phyloP scores from a whole-genome alignment of 2,113 vertebrate species.

The Anhinga rufa region DNA sequence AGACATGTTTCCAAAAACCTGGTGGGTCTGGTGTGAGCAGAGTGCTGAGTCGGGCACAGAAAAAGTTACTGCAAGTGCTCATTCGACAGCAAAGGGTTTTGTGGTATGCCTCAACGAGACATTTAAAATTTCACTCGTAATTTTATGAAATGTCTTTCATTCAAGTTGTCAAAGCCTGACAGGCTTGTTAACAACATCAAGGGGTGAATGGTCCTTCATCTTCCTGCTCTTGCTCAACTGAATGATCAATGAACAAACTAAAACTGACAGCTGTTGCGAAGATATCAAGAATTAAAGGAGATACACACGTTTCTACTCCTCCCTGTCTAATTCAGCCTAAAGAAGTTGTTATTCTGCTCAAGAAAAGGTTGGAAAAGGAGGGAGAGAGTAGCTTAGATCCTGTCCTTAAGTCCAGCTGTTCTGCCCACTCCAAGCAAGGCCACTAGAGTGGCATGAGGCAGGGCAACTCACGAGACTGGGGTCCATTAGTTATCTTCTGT shows the following conservation, averaged over 20 bases:
- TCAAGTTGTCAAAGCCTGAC: conserved; percentile 55
- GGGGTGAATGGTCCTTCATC: conserved; percentile 49
- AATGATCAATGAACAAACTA: conserved; percentile 58
- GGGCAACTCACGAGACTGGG: not conserved
- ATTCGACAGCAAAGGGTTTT: conserved; percentile 35
- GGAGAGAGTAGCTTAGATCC: not conserved
- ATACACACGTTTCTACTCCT: not conserved
- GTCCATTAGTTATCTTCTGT: not conserved
- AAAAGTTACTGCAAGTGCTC: not conserved
- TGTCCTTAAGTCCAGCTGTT: not conserved
- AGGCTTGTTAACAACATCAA: conserved; percentile 49
- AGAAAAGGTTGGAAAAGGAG: not conserved
- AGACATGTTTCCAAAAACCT: not conserved
- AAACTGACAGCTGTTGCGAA: conserved; percentile 30
- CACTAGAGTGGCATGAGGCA: not conserved
- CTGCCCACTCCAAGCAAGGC: not conserved
- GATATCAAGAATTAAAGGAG: conserved; percentile 18
- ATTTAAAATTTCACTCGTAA: conserved; percentile 44
- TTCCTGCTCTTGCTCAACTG: conserved; percentile 35
- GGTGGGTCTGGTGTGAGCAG: not conserved
- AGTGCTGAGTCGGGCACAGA: not conserved
- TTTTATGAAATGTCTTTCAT: conserved; percentile 47
- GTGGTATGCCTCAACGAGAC: not conserved
- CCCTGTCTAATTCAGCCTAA: not conserved
- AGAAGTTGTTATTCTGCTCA: not conserved